Base-by-base conservation (phyloP, 2,888 invertebrate species). In the Drosophila percnosoma region DNA sequence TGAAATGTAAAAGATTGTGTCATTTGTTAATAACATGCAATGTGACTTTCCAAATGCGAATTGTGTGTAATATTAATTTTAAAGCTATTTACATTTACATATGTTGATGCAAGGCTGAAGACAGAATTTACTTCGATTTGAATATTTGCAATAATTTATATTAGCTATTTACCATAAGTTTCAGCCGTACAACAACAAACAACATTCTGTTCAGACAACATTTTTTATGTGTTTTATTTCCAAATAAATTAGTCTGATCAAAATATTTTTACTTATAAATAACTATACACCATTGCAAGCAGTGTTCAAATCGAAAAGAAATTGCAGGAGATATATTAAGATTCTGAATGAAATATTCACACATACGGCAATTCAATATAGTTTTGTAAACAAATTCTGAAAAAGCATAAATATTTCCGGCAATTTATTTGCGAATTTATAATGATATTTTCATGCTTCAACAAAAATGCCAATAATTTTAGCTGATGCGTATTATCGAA, bases 401-500 rank as follows among this genome's bases (percentile, higher is more conserved):
- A 45, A 2, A 40, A 24, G 2, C 24, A 31, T 36, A 31, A 38
- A 21, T 57, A 66, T 62, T 68, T 68, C 45, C 69, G 48, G 63
- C 71, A 76, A 60, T 80, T 84, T 73, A 48, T 53, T 68, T 29
- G 34, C 58, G 57, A 76, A 45, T 51, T 48, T 31, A 57, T 5
- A 10, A 61, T 62, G 31, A 70, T 55, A 58, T 60, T 54, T 49
- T 33, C 88, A 87, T 86, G 83, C 84, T 64, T 59, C 58, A 86
- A 86, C 89, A 90, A 90, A 90, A 90, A 90, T 90, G 89, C 90
- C 78, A 90, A 90, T 87, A 87, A 65, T 71, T 65, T 75, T 42
- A 69, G 57, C 61, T 73, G 65, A 66, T 76, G 68, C 53, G 66
- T 33, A 67, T 68, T 72, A 61, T 67, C 45, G 42, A 52, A 48